These are phyloP conservation scores for Styela plicata DNA, from an alignment of 23 tunicate species.

Conservation along the genomic window DNA sequence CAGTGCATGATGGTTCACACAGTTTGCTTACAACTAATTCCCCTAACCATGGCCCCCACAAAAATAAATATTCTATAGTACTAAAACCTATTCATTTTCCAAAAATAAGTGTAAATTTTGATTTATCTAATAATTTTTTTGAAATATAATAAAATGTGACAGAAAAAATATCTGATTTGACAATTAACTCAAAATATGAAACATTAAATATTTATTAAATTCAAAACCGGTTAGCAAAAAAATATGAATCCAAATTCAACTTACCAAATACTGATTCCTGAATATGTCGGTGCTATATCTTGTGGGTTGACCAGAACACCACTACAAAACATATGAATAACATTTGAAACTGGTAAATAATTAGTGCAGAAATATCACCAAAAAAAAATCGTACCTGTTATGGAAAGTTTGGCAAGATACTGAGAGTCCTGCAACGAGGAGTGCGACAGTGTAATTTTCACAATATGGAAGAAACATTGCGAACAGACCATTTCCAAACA, in stretches of 20 bases:
- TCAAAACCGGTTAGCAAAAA: too few relatives aligned
- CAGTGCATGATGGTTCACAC: too few relatives aligned
- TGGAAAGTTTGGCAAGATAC: conserved; percentile 86
- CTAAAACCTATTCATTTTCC: too few relatives aligned
- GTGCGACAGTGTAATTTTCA: conserved; percentile 43
- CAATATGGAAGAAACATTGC: conserved; percentile 65
- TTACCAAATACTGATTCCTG: conserved; percentile 93
- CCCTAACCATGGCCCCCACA: too few relatives aligned
- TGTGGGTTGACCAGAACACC: conserved; percentile 83
- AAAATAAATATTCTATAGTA: too few relatives aligned
- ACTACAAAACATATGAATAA: conserved; percentile 20
- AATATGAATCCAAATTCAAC: not conserved
- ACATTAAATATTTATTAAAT: too few relatives aligned
- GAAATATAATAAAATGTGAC: too few relatives aligned
- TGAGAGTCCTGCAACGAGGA: conserved; percentile 61
- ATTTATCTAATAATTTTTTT: too few relatives aligned
- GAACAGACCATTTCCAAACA: conserved; percentile 60
- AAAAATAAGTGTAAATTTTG: too few relatives aligned
- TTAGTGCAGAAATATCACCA: not conserved
- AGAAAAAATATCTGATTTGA: too few relatives aligned
- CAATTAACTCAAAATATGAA: too few relatives aligned
- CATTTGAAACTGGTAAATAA: not conserved
- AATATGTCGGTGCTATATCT: conserved; percentile 78
- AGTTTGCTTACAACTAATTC: too few relatives aligned
- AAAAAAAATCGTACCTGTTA: conserved; percentile 29